Conservation (phyloP, 2,888 invertebrate genomes). For the Machimus rusticus region DNA sequence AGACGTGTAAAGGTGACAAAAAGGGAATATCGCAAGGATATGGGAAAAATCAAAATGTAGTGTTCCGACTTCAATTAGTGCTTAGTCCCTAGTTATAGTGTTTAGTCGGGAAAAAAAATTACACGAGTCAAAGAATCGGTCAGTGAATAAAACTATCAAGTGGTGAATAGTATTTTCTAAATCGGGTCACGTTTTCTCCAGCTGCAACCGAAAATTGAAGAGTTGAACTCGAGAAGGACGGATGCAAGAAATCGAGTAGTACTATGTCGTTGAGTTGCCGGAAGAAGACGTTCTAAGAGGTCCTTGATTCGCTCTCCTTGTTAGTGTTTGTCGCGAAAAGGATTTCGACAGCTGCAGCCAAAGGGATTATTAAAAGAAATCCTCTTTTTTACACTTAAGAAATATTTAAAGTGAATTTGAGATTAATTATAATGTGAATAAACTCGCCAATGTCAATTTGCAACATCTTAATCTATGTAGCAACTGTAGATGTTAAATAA, state of each 20-base stretch:
- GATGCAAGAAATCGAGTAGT: background rate
- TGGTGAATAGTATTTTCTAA: background rate
- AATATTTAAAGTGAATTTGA: background rate
- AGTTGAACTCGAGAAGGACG: background rate
- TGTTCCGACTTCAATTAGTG: constrained; percentile 36
- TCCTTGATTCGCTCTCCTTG: background rate
- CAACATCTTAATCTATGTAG: background rate
- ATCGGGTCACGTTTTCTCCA: constrained; percentile 8
- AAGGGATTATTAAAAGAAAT: background rate
- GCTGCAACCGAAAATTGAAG: background rate
- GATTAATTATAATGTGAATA: background rate
- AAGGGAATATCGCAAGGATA: background rate
- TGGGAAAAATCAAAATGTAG: background rate
- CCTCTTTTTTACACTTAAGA: background rate
- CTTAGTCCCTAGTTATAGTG: constrained; percentile 3
- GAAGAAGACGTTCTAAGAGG: background rate
- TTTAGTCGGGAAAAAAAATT: background rate
- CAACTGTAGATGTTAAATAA: background rate
- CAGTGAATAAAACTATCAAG: background rate
- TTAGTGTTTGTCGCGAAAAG: background rate
- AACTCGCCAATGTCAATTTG: background rate
- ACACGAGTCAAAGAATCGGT: background rate
- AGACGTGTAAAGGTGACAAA: background rate
- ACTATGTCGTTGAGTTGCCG: background rate
- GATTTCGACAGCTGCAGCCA: background rate